Percentiles rank a stretch among this genome's conserved stretches.
These are phyloP conservation scores for Heliconius nattereri DNA, from an alignment of 1,140 invertebrate species.

Conservation along the genomic window DNA sequence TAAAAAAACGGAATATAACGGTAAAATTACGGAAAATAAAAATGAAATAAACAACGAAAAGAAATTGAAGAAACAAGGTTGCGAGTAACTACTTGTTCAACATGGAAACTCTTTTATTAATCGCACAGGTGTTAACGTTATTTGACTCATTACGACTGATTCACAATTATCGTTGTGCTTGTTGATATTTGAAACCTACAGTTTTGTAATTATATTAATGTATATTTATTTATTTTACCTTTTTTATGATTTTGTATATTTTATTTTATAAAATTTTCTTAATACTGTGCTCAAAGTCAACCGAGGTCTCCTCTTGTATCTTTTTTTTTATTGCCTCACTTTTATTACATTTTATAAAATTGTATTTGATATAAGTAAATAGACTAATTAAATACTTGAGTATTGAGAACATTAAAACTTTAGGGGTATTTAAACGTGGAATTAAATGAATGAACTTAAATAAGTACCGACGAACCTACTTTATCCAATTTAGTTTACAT, in stretches of 20 bases:
- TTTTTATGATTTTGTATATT: too few species aligned
- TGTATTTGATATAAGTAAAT: neutral
- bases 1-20: neutral
- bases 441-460: neutral
- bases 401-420: neutral
- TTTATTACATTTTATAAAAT: neutral
- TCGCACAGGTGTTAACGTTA: neutral
- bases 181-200: neutral
- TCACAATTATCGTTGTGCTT: neutral
- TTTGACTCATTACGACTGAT: slow-evolving; percentile 1
- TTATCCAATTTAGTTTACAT: neutral
- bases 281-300: too few species aligned
- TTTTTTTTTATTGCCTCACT: too few species aligned
- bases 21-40: too few species aligned
- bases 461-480: neutral
- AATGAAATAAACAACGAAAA: too few species aligned
- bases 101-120: neutral
- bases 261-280: too few species aligned
- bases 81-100: too few species aligned
- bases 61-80: too few species aligned
- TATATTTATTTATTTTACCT: neutral
- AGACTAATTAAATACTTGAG: neutral
- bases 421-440: neutral
- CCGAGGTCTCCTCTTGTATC: too few species aligned
- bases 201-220: neutral